Conservation (phyloP, 2,113 vertebrate species). For the Himantopus leucocephalus region DNA sequence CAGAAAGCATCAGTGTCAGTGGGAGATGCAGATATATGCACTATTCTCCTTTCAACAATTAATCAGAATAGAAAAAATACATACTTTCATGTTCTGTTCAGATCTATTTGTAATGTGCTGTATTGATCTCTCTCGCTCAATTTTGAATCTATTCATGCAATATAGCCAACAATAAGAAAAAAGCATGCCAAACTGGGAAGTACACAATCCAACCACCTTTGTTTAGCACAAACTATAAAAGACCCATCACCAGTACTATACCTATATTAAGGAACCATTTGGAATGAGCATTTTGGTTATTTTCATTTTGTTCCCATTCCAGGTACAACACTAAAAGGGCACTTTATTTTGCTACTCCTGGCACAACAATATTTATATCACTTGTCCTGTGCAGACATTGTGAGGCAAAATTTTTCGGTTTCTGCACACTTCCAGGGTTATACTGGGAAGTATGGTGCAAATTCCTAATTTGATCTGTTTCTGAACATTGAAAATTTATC, state of each 20-base stretch:
- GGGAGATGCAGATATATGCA: neutral
- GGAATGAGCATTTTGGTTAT: conserved; percentile 73
- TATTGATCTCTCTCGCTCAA: conserved; percentile 25
- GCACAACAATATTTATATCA: neutral
- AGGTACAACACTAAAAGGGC: neutral
- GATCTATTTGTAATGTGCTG: conserved; percentile 69
- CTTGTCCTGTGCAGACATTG: neutral
- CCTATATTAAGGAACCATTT: conserved; percentile 72
- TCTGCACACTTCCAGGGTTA: neutral
- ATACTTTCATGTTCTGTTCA: conserved; percentile 39
- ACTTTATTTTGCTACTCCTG: neutral
- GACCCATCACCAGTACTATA: conserved; percentile 71
- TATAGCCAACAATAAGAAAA: conserved; percentile 52
- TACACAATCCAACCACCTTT: conserved; percentile 67
- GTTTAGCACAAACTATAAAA: conserved; percentile 50
- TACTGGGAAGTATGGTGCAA: neutral
- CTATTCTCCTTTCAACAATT: neutral
- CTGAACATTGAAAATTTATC: neutral
- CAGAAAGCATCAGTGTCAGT: neutral
- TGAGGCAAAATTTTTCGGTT: neutral
- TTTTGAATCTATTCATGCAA: conserved; percentile 68
- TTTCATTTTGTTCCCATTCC: neutral
- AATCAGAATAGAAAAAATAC: neutral
- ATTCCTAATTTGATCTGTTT: neutral
- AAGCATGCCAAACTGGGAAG: conserved; percentile 73